Percentiles rank a stretch among this genome's conserved stretches.
Evolutionary conservation across 2,888 invertebrate genomes (phyloP).

Genomic region (Stenotaenia linearis): DNA sequence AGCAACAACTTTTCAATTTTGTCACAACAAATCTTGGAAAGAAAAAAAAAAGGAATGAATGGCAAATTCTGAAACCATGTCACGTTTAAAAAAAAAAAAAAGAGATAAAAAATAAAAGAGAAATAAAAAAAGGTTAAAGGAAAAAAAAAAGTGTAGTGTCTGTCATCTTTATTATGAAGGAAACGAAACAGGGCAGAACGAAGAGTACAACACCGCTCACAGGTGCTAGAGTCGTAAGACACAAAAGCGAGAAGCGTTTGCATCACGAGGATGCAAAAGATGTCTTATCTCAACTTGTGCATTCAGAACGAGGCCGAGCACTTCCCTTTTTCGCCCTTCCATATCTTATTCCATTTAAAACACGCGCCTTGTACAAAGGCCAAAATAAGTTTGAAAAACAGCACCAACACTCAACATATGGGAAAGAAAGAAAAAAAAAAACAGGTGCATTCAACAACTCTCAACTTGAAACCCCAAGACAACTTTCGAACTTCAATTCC

Average conservation of each 20-base stretch:
- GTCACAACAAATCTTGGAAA: neutral
- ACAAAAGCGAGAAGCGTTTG: neutral
- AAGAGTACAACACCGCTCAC: neutral
- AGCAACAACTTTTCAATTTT: slow-evolving; percentile 20
- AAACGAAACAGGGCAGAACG: slow-evolving; percentile 7
- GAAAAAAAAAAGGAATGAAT: slow-evolving; percentile 13
- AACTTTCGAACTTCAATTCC: neutral
- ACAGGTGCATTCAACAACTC: slow-evolving; percentile 1
- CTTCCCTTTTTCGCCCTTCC: slow-evolving; percentile 1
- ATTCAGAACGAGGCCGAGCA: slow-evolving; percentile 17
- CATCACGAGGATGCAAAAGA: slow-evolving; percentile 10
- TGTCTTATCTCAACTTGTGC: slow-evolving; percentile 19
- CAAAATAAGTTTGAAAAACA: neutral
- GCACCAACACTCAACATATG: neutral
- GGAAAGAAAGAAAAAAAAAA: neutral
- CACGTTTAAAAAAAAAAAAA: neutral
- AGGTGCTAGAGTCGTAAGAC: slow-evolving; percentile 14
- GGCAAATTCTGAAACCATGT: slow-evolving; percentile 6
- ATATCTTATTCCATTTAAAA: slow-evolving; percentile 26
- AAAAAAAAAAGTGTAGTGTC: neutral
- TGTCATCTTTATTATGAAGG: slow-evolving; percentile 2
- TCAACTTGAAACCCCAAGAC: neutral
- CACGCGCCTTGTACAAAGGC: slow-evolving; percentile 10
- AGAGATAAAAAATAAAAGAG: neutral
- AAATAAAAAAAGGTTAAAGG: neutral